Base-by-base conservation (phyloP, 2,797 vertebrate genomes). In the Eulemur rubriventer region DNA sequence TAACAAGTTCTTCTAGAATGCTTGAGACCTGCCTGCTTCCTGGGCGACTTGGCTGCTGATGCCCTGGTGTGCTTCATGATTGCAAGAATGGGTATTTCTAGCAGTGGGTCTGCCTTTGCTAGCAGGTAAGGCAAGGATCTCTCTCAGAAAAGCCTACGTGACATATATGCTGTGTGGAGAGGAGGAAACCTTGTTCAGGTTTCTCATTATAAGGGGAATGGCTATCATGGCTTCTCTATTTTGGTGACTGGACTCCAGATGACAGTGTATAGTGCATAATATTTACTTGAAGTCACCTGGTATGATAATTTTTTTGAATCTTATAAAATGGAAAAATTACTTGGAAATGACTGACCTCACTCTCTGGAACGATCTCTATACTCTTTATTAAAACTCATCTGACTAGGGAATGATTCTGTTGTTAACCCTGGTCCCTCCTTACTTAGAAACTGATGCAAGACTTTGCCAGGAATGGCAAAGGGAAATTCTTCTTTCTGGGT, bases 311-410 rank as follows among this genome's bases (percentile, higher is more conserved):
- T 50, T 81, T 75, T 55, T 9, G 6, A 24, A 82, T 67, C 67
- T 63, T 92, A 86, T 43, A 65, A 96, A 82, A 89, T 10, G 18
- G 52, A 85, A 91, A 63, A n/a, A 70, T 70, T 94, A 43, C 28
- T 89, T 92, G 41, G 33, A 46, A 93, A 86, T 86, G 24, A 52
- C 33, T 59, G 59, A 9, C 55, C 35, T 88, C 41, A 89, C 22
- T 33, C 4, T 92, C 17, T 75, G n/a, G 22, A 86, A 86, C 7
- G 38, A 65, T 72, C 46, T 85, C 33, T 65, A 30, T 61, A 63
- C 0, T 88, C 50, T 72, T 88, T 82, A 61, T 59, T 84, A 93
- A 65, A 82, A 80, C 6, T 89, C 38, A 22, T 82, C 79, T 73
- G 41, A 61, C 11, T 50, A 28, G 59, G 76, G 26, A 89, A 73